Evolutionary conservation across 2,113 vertebrate species (phyloP).

Genomic region (Hucho hucho): DNA sequence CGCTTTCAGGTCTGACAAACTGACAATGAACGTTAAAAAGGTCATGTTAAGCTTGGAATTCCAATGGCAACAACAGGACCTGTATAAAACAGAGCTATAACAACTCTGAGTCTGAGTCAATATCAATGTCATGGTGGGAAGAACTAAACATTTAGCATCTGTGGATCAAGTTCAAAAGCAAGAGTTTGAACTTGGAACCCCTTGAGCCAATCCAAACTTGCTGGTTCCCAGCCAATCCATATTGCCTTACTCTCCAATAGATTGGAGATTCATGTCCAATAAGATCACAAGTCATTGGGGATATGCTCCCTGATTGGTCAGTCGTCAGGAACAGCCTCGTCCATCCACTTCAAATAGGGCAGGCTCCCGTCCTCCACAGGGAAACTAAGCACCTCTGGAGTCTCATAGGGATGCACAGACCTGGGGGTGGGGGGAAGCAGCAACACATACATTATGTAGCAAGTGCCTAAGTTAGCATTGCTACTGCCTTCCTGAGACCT

Average conservation of each 20-base stretch:
- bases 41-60: no score
- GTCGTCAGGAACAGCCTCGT: slow-evolving; percentile 71
- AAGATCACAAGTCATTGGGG: not conserved
- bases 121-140: not conserved
- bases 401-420: slow-evolving; percentile 84
- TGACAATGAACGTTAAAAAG: not conserved
- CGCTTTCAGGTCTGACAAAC: no score
- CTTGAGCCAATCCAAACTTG: not conserved
- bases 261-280: not conserved
- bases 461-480: no score
- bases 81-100: no score
- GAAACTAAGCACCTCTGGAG: slow-evolving; percentile 84
- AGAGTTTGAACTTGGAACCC: not conserved
- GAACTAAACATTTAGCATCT: not conserved
- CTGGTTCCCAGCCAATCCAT: not conserved
- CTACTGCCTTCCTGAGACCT: no score
- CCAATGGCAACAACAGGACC: no score
- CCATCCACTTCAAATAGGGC: slow-evolving; percentile 80
- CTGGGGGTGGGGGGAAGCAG: slow-evolving; percentile 57
- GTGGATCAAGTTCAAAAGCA: not conserved
- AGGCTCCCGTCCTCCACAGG: slow-evolving; percentile 78
- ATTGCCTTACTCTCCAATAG: not conserved
- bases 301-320: slow-evolving; percentile 38
- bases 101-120: no score
- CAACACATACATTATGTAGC: not conserved